These are phyloP conservation scores for Lamprotornis superbus DNA, from an alignment of 2,113 vertebrate species.

Conservation along the genomic window DNA sequence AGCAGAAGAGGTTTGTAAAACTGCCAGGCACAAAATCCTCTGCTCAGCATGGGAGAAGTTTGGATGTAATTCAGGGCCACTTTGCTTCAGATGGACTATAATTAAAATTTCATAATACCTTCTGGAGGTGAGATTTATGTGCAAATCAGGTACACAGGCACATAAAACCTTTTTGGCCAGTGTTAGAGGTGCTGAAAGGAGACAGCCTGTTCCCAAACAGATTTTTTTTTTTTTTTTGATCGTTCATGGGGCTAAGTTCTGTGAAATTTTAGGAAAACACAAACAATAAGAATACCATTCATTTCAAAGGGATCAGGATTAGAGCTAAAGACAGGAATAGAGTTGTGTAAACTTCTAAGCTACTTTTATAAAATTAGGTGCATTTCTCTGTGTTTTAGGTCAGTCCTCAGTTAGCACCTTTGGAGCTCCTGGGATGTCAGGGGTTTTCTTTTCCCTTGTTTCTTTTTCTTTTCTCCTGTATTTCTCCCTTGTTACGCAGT, in stretches of 20 bases:
- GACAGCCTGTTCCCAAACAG: neutral
- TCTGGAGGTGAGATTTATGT: neutral
- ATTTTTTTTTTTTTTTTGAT: neutral
- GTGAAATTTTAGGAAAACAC: neutral
- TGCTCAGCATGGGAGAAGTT: neutral
- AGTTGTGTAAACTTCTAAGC: neutral
- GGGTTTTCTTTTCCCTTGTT: neutral
- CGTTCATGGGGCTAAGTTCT: neutral
- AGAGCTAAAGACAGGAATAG: neutral
- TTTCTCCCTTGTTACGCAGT: accelerated
- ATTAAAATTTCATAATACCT: neutral
- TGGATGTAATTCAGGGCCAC: neutral
- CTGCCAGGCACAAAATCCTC: neutral
- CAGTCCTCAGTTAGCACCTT: neutral
- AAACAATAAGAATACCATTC: neutral
- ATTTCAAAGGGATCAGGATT: neutral
- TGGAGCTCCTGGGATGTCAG: neutral
- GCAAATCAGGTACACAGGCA: neutral
- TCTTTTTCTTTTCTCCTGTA: neutral
- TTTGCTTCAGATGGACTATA: neutral
- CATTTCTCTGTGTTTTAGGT: neutral
- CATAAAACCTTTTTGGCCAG: neutral
- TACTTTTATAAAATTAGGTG: neutral
- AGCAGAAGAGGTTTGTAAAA: neutral
- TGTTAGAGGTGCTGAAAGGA: neutral